Evolutionary conservation across 2,113 vertebrate species (phyloP), one percentile per base, ranked within the genome.

Genomic region (Ochotona princeps): DNA sequence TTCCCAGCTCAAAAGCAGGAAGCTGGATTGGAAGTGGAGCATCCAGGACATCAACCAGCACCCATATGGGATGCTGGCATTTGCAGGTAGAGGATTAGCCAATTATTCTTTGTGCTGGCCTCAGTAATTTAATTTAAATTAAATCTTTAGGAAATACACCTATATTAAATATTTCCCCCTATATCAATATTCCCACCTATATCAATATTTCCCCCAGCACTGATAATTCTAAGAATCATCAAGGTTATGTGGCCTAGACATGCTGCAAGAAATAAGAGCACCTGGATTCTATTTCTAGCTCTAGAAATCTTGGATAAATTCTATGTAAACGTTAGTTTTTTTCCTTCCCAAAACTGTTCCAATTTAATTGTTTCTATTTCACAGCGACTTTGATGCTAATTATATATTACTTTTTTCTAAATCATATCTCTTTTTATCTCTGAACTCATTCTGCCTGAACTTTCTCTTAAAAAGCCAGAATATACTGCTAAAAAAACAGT

Each of bases 361-460:
- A 89, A 38, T 89, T 60, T 91, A 89, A 89, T 35, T 75, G 12
- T 81, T 86, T 79, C 61, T 4, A 67, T 54, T 90, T 28, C 69
- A 87, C 6, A 93, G 38, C 78, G 70, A 92, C 26, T 84, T 82
- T 87, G 65, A 69, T 91, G 51, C 3, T 95, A 90, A 95, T 84
- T 82, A 88, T 28, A 25, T 82, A 75, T 17, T 87, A 8, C 65
- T 91, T 70, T 35, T 93, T 95, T 15, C 65, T 78, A 87, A 95
- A 80, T 17, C 44, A 61, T 11, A 84, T 21, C 47, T 94, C 60
- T 88, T 85, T 92, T 94, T 30, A 86, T 63, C 87, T 74, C 66
- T 85, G 92, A 91, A 91, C 73, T 93, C 67, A 84, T 84, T 91
- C 78, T 93, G 60, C 84, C 63, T 89, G n/a, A 92, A 61, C 35